These are phyloP conservation scores for Dasyprocta punctata DNA, from an alignment of 2,113 vertebrate genomes.

Conservation along the genomic window DNA sequence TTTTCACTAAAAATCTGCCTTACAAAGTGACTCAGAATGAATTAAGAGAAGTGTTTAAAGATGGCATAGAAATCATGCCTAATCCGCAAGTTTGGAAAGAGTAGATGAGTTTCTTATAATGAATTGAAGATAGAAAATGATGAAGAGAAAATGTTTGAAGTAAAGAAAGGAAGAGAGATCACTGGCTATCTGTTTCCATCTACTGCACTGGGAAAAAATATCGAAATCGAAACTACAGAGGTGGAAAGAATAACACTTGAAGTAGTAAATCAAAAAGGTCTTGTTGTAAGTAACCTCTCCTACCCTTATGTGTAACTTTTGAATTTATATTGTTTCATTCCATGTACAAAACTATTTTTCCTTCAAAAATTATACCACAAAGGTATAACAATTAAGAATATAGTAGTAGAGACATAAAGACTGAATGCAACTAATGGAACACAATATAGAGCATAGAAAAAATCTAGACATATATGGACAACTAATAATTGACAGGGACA, in stretches of 20 bases:
- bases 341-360: neutral
- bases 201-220: slow-evolving; percentile 95
- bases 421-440: neutral
- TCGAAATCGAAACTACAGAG: slow-evolving; percentile 83
- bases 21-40: slow-evolving; percentile 90
- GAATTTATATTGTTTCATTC: neutral
- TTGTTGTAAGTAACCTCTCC: slow-evolving; percentile 90
- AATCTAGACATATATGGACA: neutral
- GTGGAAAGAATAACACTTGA: slow-evolving; percentile 74
- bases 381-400: neutral
- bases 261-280: slow-evolving; percentile 88
- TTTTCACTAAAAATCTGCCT: slow-evolving; percentile 96
- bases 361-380: neutral
- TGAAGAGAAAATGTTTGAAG: slow-evolving; percentile 85
- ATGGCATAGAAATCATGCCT: neutral
- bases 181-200: slow-evolving; percentile 90
- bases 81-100: neutral
- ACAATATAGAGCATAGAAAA: neutral
- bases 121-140: neutral
- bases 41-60: neutral
- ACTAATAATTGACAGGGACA: neutral
- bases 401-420: neutral
- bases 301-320: neutral
- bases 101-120: neutral
- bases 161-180: slow-evolving; percentile 93